Percentiles rank a stretch among this genome's conserved stretches.
phyloP scores from a whole-genome alignment of 2,888 invertebrate genomes.

The Lycia hirtaria region DNA sequence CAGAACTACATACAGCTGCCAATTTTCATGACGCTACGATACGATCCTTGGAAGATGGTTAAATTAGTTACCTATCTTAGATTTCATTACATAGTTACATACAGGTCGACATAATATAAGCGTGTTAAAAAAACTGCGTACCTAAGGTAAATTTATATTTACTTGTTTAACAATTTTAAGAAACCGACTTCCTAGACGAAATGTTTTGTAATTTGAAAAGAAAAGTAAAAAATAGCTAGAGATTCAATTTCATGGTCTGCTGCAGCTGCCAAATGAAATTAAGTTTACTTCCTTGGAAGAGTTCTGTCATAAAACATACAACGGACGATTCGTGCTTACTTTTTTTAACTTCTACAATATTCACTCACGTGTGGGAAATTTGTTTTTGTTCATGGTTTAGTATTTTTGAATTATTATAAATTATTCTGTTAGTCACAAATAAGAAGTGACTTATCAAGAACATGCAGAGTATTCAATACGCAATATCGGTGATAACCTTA shows the following conservation, averaged over 20 bases:
- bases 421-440: neutral
- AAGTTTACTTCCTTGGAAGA: constrained; percentile 44
- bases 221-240: constrained; percentile 47
- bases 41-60: too few relatives aligned
- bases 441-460: too few relatives aligned
- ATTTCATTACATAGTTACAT: too few relatives aligned
- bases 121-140: too few relatives aligned
- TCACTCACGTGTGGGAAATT: neutral
- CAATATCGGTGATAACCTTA: neutral
- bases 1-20: too few relatives aligned
- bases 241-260: constrained; percentile 57
- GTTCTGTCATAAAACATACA: constrained; percentile 17
- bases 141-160: too few relatives aligned
- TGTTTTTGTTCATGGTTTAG: too few relatives aligned
- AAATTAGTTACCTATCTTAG: too few relatives aligned
- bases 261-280: constrained; percentile 48
- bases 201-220: constrained; percentile 47
- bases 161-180: constrained; percentile 2
- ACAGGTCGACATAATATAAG: too few relatives aligned
- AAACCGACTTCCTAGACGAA: constrained; percentile 50
- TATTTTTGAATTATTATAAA: neutral
- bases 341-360: neutral
- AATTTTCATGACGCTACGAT: too few relatives aligned
- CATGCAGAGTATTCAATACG: neutral
- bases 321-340: neutral